Evolutionary conservation across 2,888 invertebrate genomes (phyloP), one percentile per base, ranked within the genome.

Genomic region (Xanthia icteritia): DNA sequence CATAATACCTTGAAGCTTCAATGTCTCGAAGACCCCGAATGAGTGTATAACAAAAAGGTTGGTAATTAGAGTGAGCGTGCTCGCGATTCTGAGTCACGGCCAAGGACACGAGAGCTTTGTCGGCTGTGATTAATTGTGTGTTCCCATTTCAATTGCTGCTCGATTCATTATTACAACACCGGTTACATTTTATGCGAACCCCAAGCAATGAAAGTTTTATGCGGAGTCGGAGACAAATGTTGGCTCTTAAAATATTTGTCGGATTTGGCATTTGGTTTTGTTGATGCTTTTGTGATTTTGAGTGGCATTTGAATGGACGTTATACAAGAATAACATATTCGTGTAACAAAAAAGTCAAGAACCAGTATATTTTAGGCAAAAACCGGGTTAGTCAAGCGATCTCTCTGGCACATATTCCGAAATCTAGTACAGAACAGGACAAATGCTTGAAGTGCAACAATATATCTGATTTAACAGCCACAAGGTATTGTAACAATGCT

Each of bases 41-140:
- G 81, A 86, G 79, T 86, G 84, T 88, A 86, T 85, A 88, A 88
- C 88, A 90, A 88, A 90, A 89, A 90, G 82, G 87, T 86, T 84
- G 88, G 88, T 88, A 88, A 87, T 91, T 90, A 88, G 86, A 84
- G 79, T 86, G 86, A 85, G 86, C 86, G 89, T 87, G 86, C 83
- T 86, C 86, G 87, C 89, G 87, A 86, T 85, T 86, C 82, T 83
- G 86, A 89, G 90, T 91, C 92, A 92, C 89, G 92, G 93, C 90
- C 92, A 93, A 93, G 93, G 92, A 91, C 90, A 84, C 90, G 88
- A 84, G 84, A 86, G 87, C 89, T 88, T 89, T 89, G 88, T 87
- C 78, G 89, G 78, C 89, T 82, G 88, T 90, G 89, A 91, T 90
- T 91, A 90, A 90, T 88, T 80, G 88, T 85, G 83, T 89, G 88